These are phyloP conservation scores for Tinea trinotella DNA, from an alignment of 2,888 invertebrate species.

Conservation along the genomic window DNA sequence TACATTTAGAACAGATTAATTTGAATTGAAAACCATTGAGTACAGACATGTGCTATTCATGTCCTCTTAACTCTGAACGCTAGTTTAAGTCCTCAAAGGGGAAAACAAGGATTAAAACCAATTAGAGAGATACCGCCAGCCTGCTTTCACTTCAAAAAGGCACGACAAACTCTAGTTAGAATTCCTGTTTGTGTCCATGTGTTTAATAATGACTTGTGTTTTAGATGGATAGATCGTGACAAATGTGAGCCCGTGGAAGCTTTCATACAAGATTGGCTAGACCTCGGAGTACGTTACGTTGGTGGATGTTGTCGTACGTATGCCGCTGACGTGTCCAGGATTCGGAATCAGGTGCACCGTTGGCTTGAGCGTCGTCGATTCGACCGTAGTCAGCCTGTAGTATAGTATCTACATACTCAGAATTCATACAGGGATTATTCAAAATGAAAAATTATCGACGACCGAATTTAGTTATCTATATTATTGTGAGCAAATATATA, in stretches of 20 bases:
- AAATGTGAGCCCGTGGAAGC: constrained; percentile 79
- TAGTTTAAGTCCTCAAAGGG: neutral
- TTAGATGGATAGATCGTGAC: constrained; percentile 81
- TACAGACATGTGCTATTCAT: too few relatives aligned
- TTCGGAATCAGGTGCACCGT: constrained; percentile 75
- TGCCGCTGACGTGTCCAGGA: constrained; percentile 83
- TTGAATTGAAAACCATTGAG: too few relatives aligned
- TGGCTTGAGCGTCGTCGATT: constrained; percentile 61
- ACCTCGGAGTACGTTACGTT: constrained; percentile 85
- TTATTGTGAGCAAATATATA: too few relatives aligned
- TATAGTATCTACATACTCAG: neutral
- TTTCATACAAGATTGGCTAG: constrained; percentile 85
- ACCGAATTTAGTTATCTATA: too few relatives aligned
- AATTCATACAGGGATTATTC: neutral
- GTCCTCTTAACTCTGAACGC: neutral
- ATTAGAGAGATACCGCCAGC: neutral
- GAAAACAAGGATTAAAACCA: neutral
- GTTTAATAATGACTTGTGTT: constrained; percentile 25
- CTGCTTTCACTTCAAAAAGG: neutral
- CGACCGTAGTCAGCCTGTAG: constrained; percentile 25
- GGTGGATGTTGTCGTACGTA: constrained; percentile 95
- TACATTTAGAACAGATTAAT: too few relatives aligned
- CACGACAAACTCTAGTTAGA: neutral
- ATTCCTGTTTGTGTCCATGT: neutral
- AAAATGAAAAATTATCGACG: too few relatives aligned